phyloP scores from a whole-genome alignment of 2,113 vertebrate species.

The Anoura caudifer region DNA sequence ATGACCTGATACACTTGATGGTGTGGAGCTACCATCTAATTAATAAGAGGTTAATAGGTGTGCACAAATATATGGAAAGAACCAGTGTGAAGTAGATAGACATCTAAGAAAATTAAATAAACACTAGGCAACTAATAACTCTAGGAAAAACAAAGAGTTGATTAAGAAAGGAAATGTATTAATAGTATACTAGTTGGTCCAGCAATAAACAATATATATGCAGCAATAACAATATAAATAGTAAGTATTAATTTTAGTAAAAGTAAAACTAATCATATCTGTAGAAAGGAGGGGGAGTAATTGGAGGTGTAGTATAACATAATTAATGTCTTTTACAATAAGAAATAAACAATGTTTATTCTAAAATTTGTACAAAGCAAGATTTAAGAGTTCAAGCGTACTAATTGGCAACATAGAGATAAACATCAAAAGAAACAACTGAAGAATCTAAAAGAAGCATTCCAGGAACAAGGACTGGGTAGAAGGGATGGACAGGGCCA shows the following conservation, averaged over 20 bases:
- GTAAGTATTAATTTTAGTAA: constrained; percentile 3
- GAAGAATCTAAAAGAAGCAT: not conserved
- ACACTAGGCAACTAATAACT: not conserved
- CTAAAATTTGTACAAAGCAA: not conserved
- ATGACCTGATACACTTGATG: not conserved
- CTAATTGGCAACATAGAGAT: not conserved
- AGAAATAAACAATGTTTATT: not conserved
- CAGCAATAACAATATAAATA: not conserved
- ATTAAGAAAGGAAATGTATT: not conserved
- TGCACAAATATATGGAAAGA: not conserved
- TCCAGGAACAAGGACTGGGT: not conserved
- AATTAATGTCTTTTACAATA: not conserved
- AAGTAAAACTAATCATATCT: not conserved
- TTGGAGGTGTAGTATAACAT: not conserved
- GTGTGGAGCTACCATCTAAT: not conserved
- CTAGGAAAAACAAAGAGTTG: not conserved
- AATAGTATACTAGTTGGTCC: not conserved
- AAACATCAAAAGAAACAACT: not conserved
- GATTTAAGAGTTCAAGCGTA: not conserved
- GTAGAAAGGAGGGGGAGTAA: not conserved
- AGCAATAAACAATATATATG: not conserved
- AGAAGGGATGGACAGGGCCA: not conserved
- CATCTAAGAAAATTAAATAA: not conserved
- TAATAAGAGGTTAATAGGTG: not conserved
- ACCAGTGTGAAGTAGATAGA: not conserved